Evolutionary conservation across 92 coral and sea anemone genomes (phyloP).

Genomic region (Meandrina meandrites): DNA sequence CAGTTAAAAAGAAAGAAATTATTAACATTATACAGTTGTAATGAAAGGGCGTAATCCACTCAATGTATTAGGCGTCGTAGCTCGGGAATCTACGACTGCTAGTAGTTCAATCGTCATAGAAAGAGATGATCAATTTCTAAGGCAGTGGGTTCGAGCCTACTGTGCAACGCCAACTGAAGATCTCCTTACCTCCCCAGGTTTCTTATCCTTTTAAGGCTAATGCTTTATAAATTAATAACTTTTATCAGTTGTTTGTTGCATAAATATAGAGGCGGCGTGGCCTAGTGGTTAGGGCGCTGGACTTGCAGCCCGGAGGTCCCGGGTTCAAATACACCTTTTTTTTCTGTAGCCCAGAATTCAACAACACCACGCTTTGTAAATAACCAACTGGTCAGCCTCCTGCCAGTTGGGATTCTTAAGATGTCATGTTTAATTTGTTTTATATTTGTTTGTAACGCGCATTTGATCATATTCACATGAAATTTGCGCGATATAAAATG

Average conservation of each 20-base stretch:
- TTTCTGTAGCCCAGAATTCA: too few relatives aligned
- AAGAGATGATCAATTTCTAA: background rate
- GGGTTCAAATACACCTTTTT: too few relatives aligned
- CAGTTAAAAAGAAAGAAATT: background rate
- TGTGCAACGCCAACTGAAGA: background rate
- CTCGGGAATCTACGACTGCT: background rate
- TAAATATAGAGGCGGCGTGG: too few relatives aligned
- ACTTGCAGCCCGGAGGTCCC: too few relatives aligned
- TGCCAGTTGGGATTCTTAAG: too few relatives aligned
- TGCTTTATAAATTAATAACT: background rate
- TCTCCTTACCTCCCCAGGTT: background rate
- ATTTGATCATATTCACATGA: too few relatives aligned
- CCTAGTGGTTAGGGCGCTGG: too few relatives aligned
- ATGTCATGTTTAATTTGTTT: too few relatives aligned
- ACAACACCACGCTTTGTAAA: too few relatives aligned
- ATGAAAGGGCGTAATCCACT: background rate
- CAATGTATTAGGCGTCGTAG: background rate
- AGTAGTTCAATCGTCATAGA: background rate
- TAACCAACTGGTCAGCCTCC: too few relatives aligned
- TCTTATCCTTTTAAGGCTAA: background rate
- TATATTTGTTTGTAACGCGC: too few relatives aligned
- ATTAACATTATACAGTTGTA: background rate
- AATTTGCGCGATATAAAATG: too few relatives aligned
- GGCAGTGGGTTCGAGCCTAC: background rate
- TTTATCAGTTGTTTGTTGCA: background rate